These are phyloP conservation scores for Brassicogethes aeneus DNA, from an alignment of 2,888 invertebrate species.

Conservation along the genomic window DNA sequence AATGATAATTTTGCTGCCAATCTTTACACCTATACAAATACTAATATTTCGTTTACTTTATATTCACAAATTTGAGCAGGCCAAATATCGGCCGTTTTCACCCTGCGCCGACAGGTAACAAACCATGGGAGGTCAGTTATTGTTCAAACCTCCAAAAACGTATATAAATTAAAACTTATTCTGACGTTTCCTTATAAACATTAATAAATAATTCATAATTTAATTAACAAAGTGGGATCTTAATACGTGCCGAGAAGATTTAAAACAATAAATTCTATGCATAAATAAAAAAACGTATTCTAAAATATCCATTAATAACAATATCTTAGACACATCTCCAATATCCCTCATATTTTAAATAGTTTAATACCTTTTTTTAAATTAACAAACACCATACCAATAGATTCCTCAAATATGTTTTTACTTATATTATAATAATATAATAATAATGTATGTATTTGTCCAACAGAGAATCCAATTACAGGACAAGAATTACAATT, in stretches of 20 bases:
- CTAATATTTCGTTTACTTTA: not conserved
- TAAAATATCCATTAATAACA: too few relatives aligned
- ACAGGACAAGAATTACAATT: too few relatives aligned
- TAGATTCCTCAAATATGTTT: too few relatives aligned
- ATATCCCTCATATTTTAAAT: too few relatives aligned
- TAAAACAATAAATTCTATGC: not conserved
- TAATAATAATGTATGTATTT: too few relatives aligned
- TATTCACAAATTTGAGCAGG: constrained; percentile 1
- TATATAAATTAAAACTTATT: constrained; percentile 2
- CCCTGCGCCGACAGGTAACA: constrained; percentile 1
- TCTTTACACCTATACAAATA: constrained; percentile 1
- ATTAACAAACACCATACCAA: too few relatives aligned
- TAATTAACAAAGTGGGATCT: not conserved
- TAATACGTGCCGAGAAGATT: not conserved
- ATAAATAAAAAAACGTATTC: too few relatives aligned
- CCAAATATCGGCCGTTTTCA: not conserved
- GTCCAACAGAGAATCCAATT: too few relatives aligned
- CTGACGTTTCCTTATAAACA: constrained; percentile 2
- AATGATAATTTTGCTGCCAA: not conserved
- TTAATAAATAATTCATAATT: constrained; percentile 4
- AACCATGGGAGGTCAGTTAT: constrained; percentile 3
- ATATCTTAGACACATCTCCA: too few relatives aligned
- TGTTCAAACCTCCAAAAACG: constrained; percentile 1
- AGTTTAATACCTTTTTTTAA: too few relatives aligned
- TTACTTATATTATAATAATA: too few relatives aligned